Base-by-base conservation (phyloP, 2,797 vertebrate genomes). In the Cirrhinus mrigala region DNA sequence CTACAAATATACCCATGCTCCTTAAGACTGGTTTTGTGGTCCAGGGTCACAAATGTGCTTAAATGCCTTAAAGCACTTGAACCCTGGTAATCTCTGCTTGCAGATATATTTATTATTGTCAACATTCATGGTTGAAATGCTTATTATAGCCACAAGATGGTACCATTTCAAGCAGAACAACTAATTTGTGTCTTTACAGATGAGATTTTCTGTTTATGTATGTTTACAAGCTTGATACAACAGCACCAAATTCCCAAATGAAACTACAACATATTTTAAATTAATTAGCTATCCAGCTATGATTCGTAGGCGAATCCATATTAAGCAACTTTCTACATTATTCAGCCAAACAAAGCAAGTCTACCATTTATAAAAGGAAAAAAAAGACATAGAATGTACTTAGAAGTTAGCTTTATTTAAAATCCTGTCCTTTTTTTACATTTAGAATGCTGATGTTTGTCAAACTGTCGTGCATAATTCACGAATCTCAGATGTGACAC, bases 131-230 rank as follows among this genome's bases (percentile, higher is more conserved):
- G 6, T 52, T 24, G 27, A 58, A 58, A 71, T 46, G 33, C 10
- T 29, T 73, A 3, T 58, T 24, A 14, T 44, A 60, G 40, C 52
- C 80, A 82, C 80, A 46, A 71, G 80, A 60, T 46, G 80, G 54
- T 9, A 22, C 6, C n/a, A 62, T 75, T 37, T 84, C 18, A 70
- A 46, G 37, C 76, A 24, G 56, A 78, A 62, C 37, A 77, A 44
- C 56, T 78, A 2, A 60, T 27, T 1, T 78, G 37, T 60, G 22
- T 24, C 54, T 40, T 77, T 40, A 76, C 24, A 9, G 22, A 40
- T 5, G 0, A 58, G 20, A n/a, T 18, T 66, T 40, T n/a, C 8
- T 40, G 22, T 58, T 77, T 14, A 24, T 78, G 20, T 3, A 40
- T 37, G 29, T 60, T 77, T 60, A 24, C 54, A 60, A 77, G 37